Percentiles rank a stretch among this genome's conserved stretches.
Conservation (phyloP, 2,888 invertebrate genomes). For the Patella caerulea region DNA sequence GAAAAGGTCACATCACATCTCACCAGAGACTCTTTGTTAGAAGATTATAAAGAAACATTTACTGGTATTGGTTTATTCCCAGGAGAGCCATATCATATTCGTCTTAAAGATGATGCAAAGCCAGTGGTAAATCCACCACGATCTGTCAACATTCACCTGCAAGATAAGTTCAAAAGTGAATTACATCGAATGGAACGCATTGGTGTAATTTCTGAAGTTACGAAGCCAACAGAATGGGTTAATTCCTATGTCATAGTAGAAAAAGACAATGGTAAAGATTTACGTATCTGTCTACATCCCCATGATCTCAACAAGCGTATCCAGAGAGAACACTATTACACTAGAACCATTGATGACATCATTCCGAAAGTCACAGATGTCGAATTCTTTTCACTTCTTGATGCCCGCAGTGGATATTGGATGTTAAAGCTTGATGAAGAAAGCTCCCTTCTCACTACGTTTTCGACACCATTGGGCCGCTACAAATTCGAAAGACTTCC, state of each 20-base stretch:
- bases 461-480: slow-evolving; percentile 33
- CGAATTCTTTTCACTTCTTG: slow-evolving; percentile 36
- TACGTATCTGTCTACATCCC: slow-evolving; percentile 34
- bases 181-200: slow-evolving; percentile 27
- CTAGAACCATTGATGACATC: slow-evolving; percentile 40
- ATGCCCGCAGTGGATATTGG: slow-evolving; percentile 40
- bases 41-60: slow-evolving; percentile 5
- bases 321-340: slow-evolving; percentile 30
- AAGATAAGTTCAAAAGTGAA: slow-evolving; percentile 23
- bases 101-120: slow-evolving; percentile 7
- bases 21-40: not conserved
- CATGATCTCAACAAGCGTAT: slow-evolving; percentile 33
- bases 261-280: slow-evolving; percentile 18
- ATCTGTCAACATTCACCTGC: slow-evolving; percentile 16
- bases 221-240: slow-evolving; percentile 30
- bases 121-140: slow-evolving; percentile 29
- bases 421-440: slow-evolving; percentile 24
- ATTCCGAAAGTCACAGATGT: slow-evolving; percentile 25
- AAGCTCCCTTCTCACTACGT: slow-evolving; percentile 36
- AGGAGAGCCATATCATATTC: not conserved
- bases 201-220: slow-evolving; percentile 29
- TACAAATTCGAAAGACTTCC: slow-evolving; percentile 32
- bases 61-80: not conserved
- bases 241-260: slow-evolving; percentile 18
- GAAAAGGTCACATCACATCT: not conserved